Conservation (phyloP, 2,888 invertebrate species). For the Malachius bipustulatus region DNA sequence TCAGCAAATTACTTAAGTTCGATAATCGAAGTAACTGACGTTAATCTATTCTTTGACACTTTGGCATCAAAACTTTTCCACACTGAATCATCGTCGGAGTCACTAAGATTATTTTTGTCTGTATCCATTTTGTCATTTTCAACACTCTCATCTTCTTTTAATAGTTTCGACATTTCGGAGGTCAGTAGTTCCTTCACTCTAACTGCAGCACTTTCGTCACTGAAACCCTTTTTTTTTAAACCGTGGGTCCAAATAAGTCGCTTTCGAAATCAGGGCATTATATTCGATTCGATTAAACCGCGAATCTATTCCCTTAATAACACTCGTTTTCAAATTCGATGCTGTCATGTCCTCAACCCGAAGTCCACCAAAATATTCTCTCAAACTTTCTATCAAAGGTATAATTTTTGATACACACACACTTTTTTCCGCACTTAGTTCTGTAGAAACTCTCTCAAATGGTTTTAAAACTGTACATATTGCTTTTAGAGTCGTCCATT, state of each 20-base stretch:
- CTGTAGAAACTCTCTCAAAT: slow-evolving; percentile 16
- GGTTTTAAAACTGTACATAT: slow-evolving; percentile 15
- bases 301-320: too few species aligned
- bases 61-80: slow-evolving; percentile 12
- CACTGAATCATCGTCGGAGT: slow-evolving; percentile 6
- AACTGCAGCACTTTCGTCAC: slow-evolving; percentile 10
- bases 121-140: too few species aligned
- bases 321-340: too few species aligned
- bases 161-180: too few species aligned
- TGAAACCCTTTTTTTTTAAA: slow-evolving; percentile 15
- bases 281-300: too few species aligned
- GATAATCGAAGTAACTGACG: too few species aligned
- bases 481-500: slow-evolving; percentile 16
- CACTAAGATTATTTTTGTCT: slow-evolving; percentile 6
- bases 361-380: too few species aligned
- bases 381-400: too few species aligned
- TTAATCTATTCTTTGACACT: neutral
- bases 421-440: slow-evolving; percentile 19
- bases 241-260: slow-evolving; percentile 14
- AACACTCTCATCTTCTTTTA: too few species aligned
- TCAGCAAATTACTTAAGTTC: too few species aligned
- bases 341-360: too few species aligned
- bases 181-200: slow-evolving; percentile 10
- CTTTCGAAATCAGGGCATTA: too few species aligned
- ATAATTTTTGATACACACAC: slow-evolving; percentile 19